These are phyloP conservation scores for Matsumurasca onukii DNA, from an alignment of 1,140 invertebrate genomes.

Conservation along the genomic window DNA sequence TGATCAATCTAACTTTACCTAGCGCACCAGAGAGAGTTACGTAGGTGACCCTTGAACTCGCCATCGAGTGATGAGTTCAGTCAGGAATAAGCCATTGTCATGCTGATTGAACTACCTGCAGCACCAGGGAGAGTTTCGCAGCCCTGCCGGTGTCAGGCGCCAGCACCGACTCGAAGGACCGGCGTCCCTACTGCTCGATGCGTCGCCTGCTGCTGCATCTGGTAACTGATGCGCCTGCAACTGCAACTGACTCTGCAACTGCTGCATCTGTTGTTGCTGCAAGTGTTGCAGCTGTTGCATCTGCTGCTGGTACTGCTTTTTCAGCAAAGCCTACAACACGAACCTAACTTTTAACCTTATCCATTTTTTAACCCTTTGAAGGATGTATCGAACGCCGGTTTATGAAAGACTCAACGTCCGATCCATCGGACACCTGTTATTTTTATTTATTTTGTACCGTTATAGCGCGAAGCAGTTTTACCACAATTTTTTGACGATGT, in stretches of 20 bases:
- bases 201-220: slow-evolving; percentile 5
- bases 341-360: no score
- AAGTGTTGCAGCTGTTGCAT: slow-evolving; percentile 30
- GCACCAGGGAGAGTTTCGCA: slow-evolving; percentile 28
- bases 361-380: no score
- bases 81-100: no score
- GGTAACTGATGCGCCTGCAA: slow-evolving; percentile 12
- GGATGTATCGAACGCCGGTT: no score
- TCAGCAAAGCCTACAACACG: slow-evolving; percentile 24
- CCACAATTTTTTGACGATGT: no score
- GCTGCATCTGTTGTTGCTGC: slow-evolving; percentile 30
- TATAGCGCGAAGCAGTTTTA: no score
- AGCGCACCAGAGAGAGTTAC: slow-evolving; percentile 24
- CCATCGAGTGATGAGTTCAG: not conserved
- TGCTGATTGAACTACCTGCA: no score
- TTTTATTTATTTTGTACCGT: no score
- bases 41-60: slow-evolving; percentile 8
- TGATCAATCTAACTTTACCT: no score
- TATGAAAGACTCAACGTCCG: no score
- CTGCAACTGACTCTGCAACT: slow-evolving; percentile 24
- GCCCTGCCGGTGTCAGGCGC: slow-evolving; percentile 41
- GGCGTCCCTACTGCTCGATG: slow-evolving; percentile 33
- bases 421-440: no score
- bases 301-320: slow-evolving; percentile 43
- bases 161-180: slow-evolving; percentile 40